Evolutionary conservation across 2,797 vertebrate species (phyloP), one percentile per base, ranked within the genome.

Genomic region (Chaunax sp.): DNA sequence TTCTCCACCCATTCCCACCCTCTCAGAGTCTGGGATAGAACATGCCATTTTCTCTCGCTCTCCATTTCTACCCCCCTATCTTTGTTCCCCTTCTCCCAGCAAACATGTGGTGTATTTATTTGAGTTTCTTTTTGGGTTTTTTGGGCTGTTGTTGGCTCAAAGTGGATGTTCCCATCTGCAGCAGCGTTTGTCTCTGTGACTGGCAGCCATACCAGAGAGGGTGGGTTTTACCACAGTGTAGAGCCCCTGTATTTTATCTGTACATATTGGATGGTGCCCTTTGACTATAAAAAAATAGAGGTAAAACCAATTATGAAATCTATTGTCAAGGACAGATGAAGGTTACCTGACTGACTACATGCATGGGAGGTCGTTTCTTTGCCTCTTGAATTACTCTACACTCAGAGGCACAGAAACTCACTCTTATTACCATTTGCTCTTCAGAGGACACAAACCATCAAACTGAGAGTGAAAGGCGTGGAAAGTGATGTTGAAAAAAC

Each of bases 21-120:
- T 41, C 57, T 69, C 55, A 28, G 28, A 67, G 20, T 67, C 72
- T 72, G 73, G 64, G 63, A 81, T 20, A 86, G 78, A 75, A 87
- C 87, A 83, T 87, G 70, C 80, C 83, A 80, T 86, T 15, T 20
- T 53, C 50, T 87, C 80, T 73, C 54, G 33, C 60, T 63, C 56
- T 80, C 50, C 33, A n/a, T 60, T 26, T 75, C 64, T 55, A 12
- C 23, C 52, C 43, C 54, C 37, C 37, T 57, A 22, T 72, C 38
- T 43, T 6, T 23, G 63, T 61, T 30, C 28, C 28, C 50, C 60
- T 54, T 50, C 63, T 78, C 61, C 61, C 66, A 86, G 68, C 15
- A n/a, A 65, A 71, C 86, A 88, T 83, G 75, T 82, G 87, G 77
- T 59, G 70, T 74, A 78, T 84, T 89, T 90, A 80, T 90, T 89